Conservation (phyloP, 2,888 invertebrate species). For the Thelaira solivaga region DNA sequence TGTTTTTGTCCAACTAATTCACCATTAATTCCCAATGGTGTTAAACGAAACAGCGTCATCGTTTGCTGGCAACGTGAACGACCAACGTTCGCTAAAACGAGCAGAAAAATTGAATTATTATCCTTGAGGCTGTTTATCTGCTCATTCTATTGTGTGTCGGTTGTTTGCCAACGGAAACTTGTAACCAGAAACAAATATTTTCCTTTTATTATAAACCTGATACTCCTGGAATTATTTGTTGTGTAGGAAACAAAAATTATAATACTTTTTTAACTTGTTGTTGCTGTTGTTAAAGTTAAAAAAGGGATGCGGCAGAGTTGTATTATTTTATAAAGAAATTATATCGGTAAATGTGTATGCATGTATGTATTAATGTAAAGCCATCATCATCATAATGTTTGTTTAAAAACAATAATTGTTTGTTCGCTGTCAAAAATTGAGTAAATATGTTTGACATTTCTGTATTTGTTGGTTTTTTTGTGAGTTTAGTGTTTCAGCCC, state of each 20-base stretch:
- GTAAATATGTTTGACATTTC: slow-evolving; percentile 75
- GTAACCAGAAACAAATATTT: slow-evolving; percentile 74
- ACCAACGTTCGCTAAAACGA: slow-evolving; percentile 68
- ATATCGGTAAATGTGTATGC: too few species aligned
- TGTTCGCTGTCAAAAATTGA: slow-evolving; percentile 74
- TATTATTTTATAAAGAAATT: too few species aligned
- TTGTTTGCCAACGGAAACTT: slow-evolving; percentile 64
- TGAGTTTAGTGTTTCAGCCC: slow-evolving; percentile 52
- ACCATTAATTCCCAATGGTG: slow-evolving; percentile 65
- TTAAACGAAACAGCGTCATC: slow-evolving; percentile 55
- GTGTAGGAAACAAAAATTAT: too few species aligned
- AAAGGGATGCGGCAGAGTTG: too few species aligned
- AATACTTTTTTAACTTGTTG: neutral
- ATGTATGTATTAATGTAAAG: too few species aligned
- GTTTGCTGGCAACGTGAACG: slow-evolving; percentile 36
- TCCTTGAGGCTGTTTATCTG: slow-evolving; percentile 70
- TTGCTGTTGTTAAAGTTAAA: slow-evolving; percentile 10
- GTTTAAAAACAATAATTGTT: slow-evolving; percentile 65
- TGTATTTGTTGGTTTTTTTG: slow-evolving; percentile 62
- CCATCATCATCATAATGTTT: slow-evolving; percentile 43
- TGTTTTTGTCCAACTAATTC: slow-evolving; percentile 41
- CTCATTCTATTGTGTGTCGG: neutral
- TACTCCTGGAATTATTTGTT: slow-evolving; percentile 48
- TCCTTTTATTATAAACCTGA: slow-evolving; percentile 70
- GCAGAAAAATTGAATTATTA: slow-evolving; percentile 75